These are phyloP conservation scores for Drosophila villosipedis DNA, from an alignment of 2,888 invertebrate species.

Conservation along the genomic window DNA sequence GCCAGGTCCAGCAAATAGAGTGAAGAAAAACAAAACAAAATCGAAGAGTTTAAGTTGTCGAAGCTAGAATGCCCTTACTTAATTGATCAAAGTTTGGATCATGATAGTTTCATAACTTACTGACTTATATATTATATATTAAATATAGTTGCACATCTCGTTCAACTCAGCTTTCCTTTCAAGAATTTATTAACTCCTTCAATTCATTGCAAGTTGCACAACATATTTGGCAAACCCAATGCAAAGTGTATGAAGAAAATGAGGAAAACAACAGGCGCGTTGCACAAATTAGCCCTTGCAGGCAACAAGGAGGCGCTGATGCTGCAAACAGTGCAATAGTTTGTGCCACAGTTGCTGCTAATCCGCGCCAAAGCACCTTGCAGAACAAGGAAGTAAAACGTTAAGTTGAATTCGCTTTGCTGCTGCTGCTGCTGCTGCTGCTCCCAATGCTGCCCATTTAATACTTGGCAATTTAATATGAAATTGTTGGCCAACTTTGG, in stretches of 20 bases:
- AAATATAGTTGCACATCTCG: not conserved
- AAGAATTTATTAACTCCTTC: not conserved
- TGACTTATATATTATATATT: not conserved
- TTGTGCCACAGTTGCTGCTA: slow-evolving; percentile 50
- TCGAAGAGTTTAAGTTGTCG: not conserved
- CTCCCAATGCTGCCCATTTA: slow-evolving; percentile 72
- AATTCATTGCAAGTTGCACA: not conserved
- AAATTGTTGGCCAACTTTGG: slow-evolving; percentile 80
- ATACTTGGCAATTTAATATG: slow-evolving; percentile 82
- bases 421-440: slow-evolving; percentile 28
- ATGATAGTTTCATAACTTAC: not conserved
- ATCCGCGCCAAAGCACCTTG: slow-evolving; percentile 70
- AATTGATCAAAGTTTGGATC: not conserved
- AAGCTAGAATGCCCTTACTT: slow-evolving; percentile 3
- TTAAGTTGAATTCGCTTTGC: slow-evolving; percentile 40
- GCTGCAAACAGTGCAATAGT: slow-evolving; percentile 38
- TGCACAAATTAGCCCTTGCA: slow-evolving; percentile 82
- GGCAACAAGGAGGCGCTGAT: slow-evolving; percentile 60
- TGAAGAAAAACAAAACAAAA: slow-evolving; percentile 1
- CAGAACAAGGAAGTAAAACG: slow-evolving; percentile 79
- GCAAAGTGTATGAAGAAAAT: slow-evolving; percentile 13
- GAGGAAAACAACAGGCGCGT: slow-evolving; percentile 36
- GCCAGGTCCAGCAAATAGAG: slow-evolving; percentile 67
- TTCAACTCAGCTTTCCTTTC: too few species aligned
- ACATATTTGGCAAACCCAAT: not conserved